Evolutionary conservation across 2,797 vertebrate species (phyloP).

Genomic region (Florisuga fusca): DNA sequence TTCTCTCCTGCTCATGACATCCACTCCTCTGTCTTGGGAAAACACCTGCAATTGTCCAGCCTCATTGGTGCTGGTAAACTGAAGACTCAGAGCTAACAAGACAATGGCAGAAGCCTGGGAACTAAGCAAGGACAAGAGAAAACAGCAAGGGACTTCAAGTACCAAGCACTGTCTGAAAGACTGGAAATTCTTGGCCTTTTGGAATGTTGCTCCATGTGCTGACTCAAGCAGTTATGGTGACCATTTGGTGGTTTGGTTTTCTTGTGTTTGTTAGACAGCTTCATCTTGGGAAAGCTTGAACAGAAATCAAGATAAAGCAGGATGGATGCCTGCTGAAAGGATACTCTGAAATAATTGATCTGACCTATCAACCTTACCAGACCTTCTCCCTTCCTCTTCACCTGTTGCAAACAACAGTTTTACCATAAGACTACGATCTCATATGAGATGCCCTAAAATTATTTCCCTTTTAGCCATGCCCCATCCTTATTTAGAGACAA

Average conservation of each 20-base stretch:
- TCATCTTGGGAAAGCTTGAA: background rate
- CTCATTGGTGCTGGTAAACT: background rate
- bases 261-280: background rate
- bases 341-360: background rate
- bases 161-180: background rate
- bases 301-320: background rate
- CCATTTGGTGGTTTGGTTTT: background rate
- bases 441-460: background rate
- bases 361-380: background rate
- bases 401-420: background rate
- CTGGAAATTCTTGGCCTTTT: background rate
- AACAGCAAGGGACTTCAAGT: background rate
- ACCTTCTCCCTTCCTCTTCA: background rate
- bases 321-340: background rate
- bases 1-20: background rate
- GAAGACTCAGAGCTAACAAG: background rate
- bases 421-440: background rate
- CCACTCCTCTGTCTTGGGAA: background rate
- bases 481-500: background rate
- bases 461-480: background rate
- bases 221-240: background rate
- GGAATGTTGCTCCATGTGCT: fast-evolving
- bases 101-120: background rate
- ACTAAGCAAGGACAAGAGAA: background rate
- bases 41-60: background rate